A percentile compares a stretch with the other conserved stretches of the same genome.
phyloP scores from a whole-genome alignment of 2,797 vertebrate species.

The Crenuchus spilurus region DNA sequence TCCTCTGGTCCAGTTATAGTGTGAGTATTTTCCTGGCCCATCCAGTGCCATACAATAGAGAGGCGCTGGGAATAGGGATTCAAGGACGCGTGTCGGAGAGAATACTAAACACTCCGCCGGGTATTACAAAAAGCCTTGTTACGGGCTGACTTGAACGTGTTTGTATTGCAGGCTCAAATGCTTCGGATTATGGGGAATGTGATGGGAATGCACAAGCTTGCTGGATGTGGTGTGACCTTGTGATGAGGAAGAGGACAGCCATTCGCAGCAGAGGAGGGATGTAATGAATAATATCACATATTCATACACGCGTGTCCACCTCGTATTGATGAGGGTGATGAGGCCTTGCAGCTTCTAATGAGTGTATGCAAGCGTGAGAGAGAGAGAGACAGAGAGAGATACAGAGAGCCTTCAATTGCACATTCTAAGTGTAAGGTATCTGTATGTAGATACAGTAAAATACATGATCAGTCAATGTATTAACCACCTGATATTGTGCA shows the following conservation, averaged over 20 bases:
- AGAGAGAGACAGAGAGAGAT: constrained; percentile 7
- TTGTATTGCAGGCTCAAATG: constrained; percentile 76
- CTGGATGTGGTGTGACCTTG: constrained; percentile 74
- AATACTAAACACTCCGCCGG: constrained; percentile 78
- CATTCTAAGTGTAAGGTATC: neutral
- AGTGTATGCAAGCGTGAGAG: constrained; percentile 3
- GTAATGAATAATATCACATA: constrained; percentile 42
- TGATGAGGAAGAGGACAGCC: constrained; percentile 40
- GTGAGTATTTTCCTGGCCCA: constrained; percentile 49
- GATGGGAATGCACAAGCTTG: constrained; percentile 73
- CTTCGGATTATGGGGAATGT: constrained; percentile 72
- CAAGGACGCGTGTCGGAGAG: constrained; percentile 71
- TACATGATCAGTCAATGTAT: too few relatives aligned
- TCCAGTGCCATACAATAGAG: constrained; percentile 55
- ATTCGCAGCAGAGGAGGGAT: constrained; percentile 35
- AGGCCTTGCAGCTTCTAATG: constrained; percentile 46
- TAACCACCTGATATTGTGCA: too few relatives aligned
- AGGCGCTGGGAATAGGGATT: constrained; percentile 62
- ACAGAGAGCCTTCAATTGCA: neutral
- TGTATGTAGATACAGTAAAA: neutral
- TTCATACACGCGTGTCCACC: constrained; percentile 41
- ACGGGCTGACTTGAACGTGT: constrained; percentile 72
- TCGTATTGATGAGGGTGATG: constrained; percentile 41
- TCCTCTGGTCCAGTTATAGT: constrained; percentile 42
- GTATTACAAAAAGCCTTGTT: constrained; percentile 74